Base-by-base conservation (phyloP, 2,797 vertebrate species). In the Tolypeutes matacus region DNA sequence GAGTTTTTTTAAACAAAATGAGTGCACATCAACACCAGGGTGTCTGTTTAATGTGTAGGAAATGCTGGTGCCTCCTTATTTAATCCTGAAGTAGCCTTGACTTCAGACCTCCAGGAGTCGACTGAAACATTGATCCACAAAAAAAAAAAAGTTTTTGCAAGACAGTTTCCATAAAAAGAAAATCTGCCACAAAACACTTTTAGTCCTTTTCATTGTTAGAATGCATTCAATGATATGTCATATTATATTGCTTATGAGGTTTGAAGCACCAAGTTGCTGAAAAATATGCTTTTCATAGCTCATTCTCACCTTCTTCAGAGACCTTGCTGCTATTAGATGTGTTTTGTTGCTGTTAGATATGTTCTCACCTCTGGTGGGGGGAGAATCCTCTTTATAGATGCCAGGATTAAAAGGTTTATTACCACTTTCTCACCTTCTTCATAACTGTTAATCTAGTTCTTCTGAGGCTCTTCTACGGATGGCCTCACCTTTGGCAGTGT, bases 251-350 rank as follows among this genome's bases (percentile, higher is more conserved):
- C 1, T 42, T 64, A 4, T 42, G 8, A 82, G 3, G 36, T 21
- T 23, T 82, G 23, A 91, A 53, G 25, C 60, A 83, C 18, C 17
- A 67, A 25, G 34, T 76, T 89, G 27, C 67, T 72, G 29, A 36
- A 53, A 76, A 53, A 27, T 10, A 64, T 36, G 13, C 31, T 72
- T 23, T 23, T 6, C 77, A 1, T 34, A 21, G n/a, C 13, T 95
- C 46, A 62, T 91, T 95, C 25, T 53, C 80, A 92, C 64, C 11
- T 72, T 75, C 75, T 84, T 70, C 60, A 51, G 60, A 58, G 31
- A 29, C 9, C 76, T 76, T 42, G 2, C 27, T 29, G 23, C 25
- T 80, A 5, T 51, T 51, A 51, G 21, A 25, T 56, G 53, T 53
- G 51, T 53, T 53, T 53, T 14, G 51, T 9, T 53, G 51, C 51